These are phyloP conservation scores for Steinernema hermaphroditum DNA, from an alignment of 2,888 invertebrate genomes.

Conservation along the genomic window DNA sequence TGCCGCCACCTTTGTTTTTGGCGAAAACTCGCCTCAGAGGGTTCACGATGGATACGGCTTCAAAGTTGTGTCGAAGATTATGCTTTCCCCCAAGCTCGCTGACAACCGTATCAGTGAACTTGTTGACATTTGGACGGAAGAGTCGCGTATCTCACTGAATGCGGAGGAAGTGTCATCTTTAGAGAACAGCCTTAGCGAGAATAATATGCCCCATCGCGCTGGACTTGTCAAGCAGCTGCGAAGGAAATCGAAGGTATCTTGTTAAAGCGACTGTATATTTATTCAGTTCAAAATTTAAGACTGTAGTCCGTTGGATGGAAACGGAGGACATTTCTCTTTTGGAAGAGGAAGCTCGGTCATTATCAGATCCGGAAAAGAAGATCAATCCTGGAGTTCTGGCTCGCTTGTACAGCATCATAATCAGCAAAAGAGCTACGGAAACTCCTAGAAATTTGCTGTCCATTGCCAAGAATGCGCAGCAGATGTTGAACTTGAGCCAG, in stretches of 20 bases:
- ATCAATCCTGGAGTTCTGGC: slow-evolving; percentile 8
- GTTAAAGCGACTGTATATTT: not conserved
- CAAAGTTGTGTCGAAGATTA: slow-evolving; percentile 4
- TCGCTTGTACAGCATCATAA: slow-evolving; percentile 25
- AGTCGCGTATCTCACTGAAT: slow-evolving; percentile 10
- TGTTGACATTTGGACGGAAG: slow-evolving; percentile 12
- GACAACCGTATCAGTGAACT: slow-evolving; percentile 22
- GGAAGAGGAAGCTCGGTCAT: slow-evolving; percentile 29
- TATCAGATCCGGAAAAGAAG: slow-evolving; percentile 3
- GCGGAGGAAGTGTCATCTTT: slow-evolving; percentile 25
- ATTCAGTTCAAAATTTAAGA: not conserved
- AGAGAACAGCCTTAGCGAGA: not conserved
- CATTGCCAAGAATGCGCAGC: slow-evolving; percentile 9
- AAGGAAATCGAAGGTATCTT: slow-evolving; percentile 24
- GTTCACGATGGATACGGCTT: slow-evolving; percentile 8
- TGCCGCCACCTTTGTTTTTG: not conserved
- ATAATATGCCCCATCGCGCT: slow-evolving; percentile 7
- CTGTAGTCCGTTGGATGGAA: slow-evolving; percentile 30
- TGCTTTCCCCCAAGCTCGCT: not conserved
- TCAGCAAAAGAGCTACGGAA: slow-evolving; percentile 22
- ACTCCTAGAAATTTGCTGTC: not conserved
- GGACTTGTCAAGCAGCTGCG: slow-evolving; percentile 31
- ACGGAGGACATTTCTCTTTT: slow-evolving; percentile 3
- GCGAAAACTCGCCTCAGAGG: not conserved
- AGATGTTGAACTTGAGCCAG: not conserved